Percentiles rank a stretch among this genome's conserved stretches.
Conservation (phyloP, 2,888 invertebrate genomes). For the Tenodera sinensis region DNA sequence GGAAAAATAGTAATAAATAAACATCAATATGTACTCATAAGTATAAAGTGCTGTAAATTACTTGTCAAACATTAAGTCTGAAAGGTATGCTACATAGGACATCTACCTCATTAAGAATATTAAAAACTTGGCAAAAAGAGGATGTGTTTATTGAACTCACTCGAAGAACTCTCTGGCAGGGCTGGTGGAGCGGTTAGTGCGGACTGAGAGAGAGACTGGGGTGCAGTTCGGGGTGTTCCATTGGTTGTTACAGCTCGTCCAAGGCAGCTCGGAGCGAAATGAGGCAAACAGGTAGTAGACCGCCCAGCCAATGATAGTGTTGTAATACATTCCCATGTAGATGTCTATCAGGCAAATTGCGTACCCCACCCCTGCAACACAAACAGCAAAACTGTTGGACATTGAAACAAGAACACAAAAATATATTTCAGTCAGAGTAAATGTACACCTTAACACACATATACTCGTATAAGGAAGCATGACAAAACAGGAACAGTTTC, state of each 20-base stretch:
- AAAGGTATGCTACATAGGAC: too few relatives aligned
- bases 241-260: constrained; percentile 80
- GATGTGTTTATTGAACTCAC: constrained; percentile 51
- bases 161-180: constrained; percentile 88
- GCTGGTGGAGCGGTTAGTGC: constrained; percentile 60
- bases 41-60: too few relatives aligned
- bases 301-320: constrained; percentile 95
- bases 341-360: constrained; percentile 94
- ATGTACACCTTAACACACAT: too few relatives aligned
- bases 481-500: too few relatives aligned
- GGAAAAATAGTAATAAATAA: too few relatives aligned
- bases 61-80: too few relatives aligned
- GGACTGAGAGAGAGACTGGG: constrained; percentile 56
- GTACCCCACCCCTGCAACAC: constrained; percentile 79
- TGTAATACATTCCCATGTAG: constrained; percentile 96
- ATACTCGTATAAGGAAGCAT: too few relatives aligned
- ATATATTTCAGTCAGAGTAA: too few relatives aligned
- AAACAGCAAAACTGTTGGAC: background rate
- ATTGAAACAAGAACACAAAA: background rate
- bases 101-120: too few relatives aligned
- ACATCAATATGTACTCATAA: too few relatives aligned
- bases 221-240: constrained; percentile 82
- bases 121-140: too few relatives aligned
- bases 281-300: constrained; percentile 86
- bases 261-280: constrained; percentile 75